Evolutionary conservation across 2,797 vertebrate genomes (phyloP), one percentile per base, ranked within the genome.

Genomic region (Sebastes aleutianus): DNA sequence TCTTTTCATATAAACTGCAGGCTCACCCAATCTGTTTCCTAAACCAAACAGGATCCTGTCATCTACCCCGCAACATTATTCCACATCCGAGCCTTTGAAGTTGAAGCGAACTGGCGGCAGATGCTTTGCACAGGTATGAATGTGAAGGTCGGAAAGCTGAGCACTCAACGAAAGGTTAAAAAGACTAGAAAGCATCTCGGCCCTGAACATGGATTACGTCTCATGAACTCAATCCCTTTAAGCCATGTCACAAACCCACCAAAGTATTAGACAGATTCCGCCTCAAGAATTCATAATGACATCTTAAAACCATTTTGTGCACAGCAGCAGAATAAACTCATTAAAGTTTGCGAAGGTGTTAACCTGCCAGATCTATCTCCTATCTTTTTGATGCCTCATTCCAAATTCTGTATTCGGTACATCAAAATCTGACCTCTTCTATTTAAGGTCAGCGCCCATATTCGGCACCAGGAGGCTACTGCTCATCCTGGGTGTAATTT

Each of bases 211-310:
- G 90, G 92, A 93, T 93, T 93, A 92, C 75, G 26, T 89, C 78
- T 93, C 81, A 93, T 92, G 90, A 93, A 93, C 87, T 90, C 89
- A 93, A 95, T 94, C 93, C 92, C 80, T 91, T 89, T 93, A 94
- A 94, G 89, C 92, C 91, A 70, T 84, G 91, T 94, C 93, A 93
- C 89, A 93, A 89, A 94, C 83, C 76, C 89, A 85, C n/a, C 73
- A 84, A 86, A 86, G 87, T 84, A 88, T 93, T 83, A 89, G 88
- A 90, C 86, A 80, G 87, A 89, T 85, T 88, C 87, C 66, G 24
- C 71, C 6, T 69, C 79, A 88, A 74, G 84, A 87, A 91, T 90
- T 86, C 78, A 72, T 85, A 65, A 88, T 82, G 88, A 92, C 85
- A 92, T 86, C 87, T 88, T 89, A 79, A 89, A 90, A 92, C 79